A percentile compares a stretch with the other conserved stretches of the same genome.
These are phyloP conservation scores for Clunio marinus DNA, from an alignment of 2,888 invertebrate genomes.

Conservation along the genomic window DNA sequence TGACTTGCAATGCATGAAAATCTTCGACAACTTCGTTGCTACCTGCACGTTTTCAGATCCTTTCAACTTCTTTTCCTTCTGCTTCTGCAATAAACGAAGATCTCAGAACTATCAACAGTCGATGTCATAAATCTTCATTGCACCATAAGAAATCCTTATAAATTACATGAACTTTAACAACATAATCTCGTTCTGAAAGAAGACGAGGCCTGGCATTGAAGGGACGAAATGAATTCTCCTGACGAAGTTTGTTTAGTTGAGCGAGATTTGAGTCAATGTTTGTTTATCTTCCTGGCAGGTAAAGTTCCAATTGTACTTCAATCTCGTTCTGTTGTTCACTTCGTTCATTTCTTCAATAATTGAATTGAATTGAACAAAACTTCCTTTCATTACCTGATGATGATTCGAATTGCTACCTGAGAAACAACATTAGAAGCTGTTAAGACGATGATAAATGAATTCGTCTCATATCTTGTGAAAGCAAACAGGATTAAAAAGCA, in stretches of 20 bases:
- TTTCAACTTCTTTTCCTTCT: neutral
- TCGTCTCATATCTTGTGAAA: neutral
- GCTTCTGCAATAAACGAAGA: neutral
- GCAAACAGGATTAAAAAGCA: neutral
- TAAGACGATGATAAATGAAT: slow-evolving; percentile 1
- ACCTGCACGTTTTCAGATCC: neutral
- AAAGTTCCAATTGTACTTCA: slow-evolving; percentile 24
- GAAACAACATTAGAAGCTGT: neutral
- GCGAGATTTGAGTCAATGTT: neutral
- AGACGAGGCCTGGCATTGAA: too few relatives aligned
- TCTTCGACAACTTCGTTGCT: too few relatives aligned
- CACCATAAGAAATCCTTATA: neutral
- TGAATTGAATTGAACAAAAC: neutral
- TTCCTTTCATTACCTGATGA: neutral
- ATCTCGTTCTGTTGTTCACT: neutral
- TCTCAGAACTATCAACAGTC: neutral
- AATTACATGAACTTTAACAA: slow-evolving; percentile 5
- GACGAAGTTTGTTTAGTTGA: slow-evolving; percentile 6
- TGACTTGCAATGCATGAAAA: too few relatives aligned
- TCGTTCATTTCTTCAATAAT: too few relatives aligned
- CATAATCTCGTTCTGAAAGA: neutral
- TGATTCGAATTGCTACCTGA: neutral
- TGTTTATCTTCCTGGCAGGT: slow-evolving; percentile 25
- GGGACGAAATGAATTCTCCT: neutral
- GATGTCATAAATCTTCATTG: neutral